These are phyloP conservation scores for Zoanthus sansibaricus DNA, from an alignment of 92 coral and sea anemone genomes.

Conservation along the genomic window DNA sequence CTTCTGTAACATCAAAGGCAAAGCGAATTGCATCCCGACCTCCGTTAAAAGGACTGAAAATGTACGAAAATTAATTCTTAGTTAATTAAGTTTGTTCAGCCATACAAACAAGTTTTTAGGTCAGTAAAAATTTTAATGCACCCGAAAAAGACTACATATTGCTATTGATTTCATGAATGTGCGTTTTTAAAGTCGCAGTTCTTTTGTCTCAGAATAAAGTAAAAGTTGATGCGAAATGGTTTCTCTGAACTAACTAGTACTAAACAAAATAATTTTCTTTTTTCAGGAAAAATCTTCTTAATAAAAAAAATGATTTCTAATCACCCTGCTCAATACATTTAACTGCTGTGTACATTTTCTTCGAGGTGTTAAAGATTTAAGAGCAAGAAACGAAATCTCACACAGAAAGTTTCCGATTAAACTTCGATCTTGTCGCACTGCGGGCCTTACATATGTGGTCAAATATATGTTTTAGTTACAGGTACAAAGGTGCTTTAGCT, in stretches of 20 bases:
- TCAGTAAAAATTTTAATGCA: neutral
- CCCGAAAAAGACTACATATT: neutral
- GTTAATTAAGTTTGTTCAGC: conserved; percentile 17
- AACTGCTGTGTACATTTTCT: conserved; percentile 23
- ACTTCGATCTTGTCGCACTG: neutral
- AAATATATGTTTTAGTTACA: neutral
- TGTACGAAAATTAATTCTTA: neutral
- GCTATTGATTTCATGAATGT: neutral
- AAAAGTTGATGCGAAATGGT: too few relatives aligned
- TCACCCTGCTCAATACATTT: neutral
- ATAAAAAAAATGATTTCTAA: neutral
- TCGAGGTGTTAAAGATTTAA: neutral
- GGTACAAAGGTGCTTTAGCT: neutral
- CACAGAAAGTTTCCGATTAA: neutral
- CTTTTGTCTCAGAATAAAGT: too few relatives aligned
- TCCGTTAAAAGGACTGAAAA: neutral
- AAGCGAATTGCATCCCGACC: too few relatives aligned
- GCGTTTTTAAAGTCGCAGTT: neutral
- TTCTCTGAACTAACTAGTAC: too few relatives aligned
- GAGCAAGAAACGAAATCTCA: neutral
- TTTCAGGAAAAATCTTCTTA: neutral
- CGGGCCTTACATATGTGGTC: too few relatives aligned
- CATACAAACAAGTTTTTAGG: conserved; percentile 6
- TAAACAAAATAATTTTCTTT: too few relatives aligned
- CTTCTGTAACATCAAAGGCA: too few relatives aligned